These are phyloP conservation scores for Atethmia centrago DNA, from an alignment of 2,888 invertebrate genomes.

Conservation along the genomic window DNA sequence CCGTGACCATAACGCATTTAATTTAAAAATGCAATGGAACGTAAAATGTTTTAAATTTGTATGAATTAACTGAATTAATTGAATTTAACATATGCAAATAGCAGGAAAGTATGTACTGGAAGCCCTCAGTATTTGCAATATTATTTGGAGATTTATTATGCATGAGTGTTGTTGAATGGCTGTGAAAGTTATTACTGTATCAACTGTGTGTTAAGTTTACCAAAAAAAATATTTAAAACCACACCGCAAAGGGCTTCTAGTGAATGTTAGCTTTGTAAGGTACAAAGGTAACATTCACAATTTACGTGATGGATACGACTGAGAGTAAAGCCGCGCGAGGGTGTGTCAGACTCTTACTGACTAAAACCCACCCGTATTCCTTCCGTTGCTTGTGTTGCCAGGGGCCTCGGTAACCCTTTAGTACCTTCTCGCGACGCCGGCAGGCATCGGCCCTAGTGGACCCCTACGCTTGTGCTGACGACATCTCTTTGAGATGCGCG, in stretches of 20 bases:
- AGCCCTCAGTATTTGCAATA: conserved; percentile 26
- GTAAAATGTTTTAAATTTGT: conserved; percentile 27
- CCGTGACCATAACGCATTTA: conserved; percentile 17
- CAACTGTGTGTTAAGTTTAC: conserved; percentile 7
- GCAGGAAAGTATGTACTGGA: background rate
- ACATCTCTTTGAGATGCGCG: no score
- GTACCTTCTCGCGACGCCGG: no score
- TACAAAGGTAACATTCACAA: no score
- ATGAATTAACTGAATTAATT: conserved; percentile 31
- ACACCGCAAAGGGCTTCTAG: background rate
- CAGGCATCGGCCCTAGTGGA: no score
- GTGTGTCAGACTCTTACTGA: no score
- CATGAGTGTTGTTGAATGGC: conserved; percentile 37
- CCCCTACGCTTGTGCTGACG: no score
- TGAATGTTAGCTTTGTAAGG: conserved; percentile 2
- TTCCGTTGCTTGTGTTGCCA: no score
- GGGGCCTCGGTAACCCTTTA: no score
- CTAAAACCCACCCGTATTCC: no score
- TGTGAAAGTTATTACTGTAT: conserved; percentile 43
- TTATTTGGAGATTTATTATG: conserved; percentile 36
- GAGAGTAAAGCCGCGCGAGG: no score
- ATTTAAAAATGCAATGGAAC: conserved; percentile 44
- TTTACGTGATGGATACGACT: background rate
- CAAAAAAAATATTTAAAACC: conserved; percentile 11
- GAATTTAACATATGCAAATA: conserved; percentile 37